A percentile compares a stretch with the other conserved stretches of the same genome.
Conservation (phyloP, 92 coral and sea anemone genomes). For the Siderastrea siderea region DNA sequence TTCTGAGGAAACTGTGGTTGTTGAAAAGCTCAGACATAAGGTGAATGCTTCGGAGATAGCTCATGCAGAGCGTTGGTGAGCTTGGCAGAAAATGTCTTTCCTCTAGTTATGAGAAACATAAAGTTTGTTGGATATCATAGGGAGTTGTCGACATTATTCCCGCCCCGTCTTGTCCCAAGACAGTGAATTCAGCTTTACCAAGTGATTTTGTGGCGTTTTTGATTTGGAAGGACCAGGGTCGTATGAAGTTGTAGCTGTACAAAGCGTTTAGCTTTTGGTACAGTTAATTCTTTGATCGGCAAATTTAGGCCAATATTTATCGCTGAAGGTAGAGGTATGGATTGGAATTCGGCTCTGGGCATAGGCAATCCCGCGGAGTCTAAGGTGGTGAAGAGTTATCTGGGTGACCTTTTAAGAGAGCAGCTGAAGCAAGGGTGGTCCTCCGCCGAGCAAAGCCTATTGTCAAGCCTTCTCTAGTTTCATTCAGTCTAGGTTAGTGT, state of each 20-base stretch:
- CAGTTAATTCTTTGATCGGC: conserved; percentile 29
- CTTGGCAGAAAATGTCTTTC: neutral
- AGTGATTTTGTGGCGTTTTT: neutral
- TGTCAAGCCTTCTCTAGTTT: neutral
- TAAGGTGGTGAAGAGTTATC: conserved; percentile 14
- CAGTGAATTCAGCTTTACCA: neutral
- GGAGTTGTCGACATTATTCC: neutral
- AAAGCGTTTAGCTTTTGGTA: conserved; percentile 25
- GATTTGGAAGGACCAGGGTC: conserved; percentile 15
- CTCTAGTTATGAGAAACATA: neutral
- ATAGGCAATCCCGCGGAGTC: conserved; percentile 48
- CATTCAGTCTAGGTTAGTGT: neutral
- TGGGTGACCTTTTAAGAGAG: conserved; percentile 37
- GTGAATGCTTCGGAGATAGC: neutral
- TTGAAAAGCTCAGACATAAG: too few species aligned
- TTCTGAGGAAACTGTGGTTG: neutral
- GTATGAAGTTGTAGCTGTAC: neutral
- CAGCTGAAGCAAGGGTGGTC: conserved; percentile 27
- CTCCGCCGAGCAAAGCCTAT: conserved; percentile 57
- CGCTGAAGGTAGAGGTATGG: neutral
- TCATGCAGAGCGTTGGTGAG: neutral
- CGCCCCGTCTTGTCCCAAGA: neutral
- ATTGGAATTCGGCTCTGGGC: conserved; percentile 10
- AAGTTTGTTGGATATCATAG: neutral
- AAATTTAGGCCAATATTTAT: conserved; percentile 26